phyloP scores from a whole-genome alignment of 2,888 invertebrate species.

The Drosophila anceps region DNA sequence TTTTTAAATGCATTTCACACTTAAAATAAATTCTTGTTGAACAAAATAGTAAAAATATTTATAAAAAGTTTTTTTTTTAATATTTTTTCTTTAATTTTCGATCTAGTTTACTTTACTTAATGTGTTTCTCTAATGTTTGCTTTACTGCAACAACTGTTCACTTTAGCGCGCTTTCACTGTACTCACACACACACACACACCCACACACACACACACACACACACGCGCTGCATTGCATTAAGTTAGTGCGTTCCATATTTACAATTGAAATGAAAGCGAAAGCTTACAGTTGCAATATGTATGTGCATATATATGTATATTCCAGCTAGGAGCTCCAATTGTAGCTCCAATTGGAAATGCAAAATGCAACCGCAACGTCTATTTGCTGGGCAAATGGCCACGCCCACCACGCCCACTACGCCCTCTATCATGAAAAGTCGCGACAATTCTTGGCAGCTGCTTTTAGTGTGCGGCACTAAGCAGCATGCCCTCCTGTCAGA shows the following conservation, averaged over 20 bases:
- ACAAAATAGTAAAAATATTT: too few relatives aligned
- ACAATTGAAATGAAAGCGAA: constrained; percentile 54
- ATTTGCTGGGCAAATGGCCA: constrained; percentile 75
- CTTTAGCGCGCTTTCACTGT: constrained; percentile 1
- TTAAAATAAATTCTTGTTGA: too few relatives aligned
- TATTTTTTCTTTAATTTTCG: background rate
- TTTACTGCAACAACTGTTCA: background rate
- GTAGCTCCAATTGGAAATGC: constrained; percentile 51
- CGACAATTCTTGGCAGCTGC: constrained; percentile 77
- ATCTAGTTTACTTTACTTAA: background rate
- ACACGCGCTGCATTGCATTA: constrained; percentile 14
- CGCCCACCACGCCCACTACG: constrained; percentile 53
- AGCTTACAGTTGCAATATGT: constrained; percentile 25
- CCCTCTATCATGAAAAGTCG: constrained; percentile 62
- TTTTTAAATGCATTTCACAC: too few relatives aligned
- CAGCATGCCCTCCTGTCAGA: constrained; percentile 9
- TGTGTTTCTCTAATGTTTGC: background rate
- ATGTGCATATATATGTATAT: constrained; percentile 1
- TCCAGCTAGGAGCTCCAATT: constrained; percentile 4
- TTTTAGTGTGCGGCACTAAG: constrained; percentile 58
- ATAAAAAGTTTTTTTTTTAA: too few relatives aligned
- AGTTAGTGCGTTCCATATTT: constrained; percentile 22
- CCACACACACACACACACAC: constrained; percentile 25
- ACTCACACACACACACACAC: constrained; percentile 22
- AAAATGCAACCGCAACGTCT: constrained; percentile 77